Percentiles rank a stretch among this genome's conserved stretches.
phyloP scores from a whole-genome alignment of 2,888 invertebrate genomes.

The Xestia xanthographa region DNA sequence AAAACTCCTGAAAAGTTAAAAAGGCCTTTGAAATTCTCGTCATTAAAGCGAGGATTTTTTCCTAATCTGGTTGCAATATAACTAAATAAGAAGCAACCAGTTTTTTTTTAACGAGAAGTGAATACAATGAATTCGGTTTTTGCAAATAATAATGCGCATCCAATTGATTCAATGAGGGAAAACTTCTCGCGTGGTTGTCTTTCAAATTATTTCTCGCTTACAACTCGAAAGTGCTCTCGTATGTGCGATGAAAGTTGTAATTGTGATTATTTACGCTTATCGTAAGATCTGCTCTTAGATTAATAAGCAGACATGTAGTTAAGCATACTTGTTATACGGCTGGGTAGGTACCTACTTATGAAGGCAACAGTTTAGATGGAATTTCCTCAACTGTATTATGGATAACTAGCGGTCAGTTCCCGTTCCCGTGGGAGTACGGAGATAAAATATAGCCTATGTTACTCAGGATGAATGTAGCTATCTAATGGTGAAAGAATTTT shows the following conservation, averaged over 20 bases:
- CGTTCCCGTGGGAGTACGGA: too few relatives aligned
- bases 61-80: background rate
- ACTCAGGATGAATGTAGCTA: too few relatives aligned
- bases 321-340: conserved; percentile 23
- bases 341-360: background rate
- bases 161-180: conserved; percentile 50
- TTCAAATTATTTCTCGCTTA: conserved; percentile 49
- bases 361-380: background rate
- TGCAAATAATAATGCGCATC: conserved; percentile 37
- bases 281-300: conserved; percentile 42
- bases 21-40: background rate
- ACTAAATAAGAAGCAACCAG: background rate
- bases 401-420: too few relatives aligned
- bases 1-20: conserved; percentile 1
- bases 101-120: too few relatives aligned
- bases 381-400: conserved; percentile 2
- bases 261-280: conserved; percentile 61
- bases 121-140: background rate
- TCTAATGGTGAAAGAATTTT: too few relatives aligned
- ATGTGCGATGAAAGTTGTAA: conserved; percentile 58
- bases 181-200: conserved; percentile 48
- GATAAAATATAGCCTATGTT: too few relatives aligned
- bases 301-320: conserved; percentile 38
- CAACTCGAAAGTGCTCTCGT: conserved; percentile 51
- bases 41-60: background rate